Evolutionary conservation across 2,888 invertebrate species (phyloP).

Genomic region (Leucoma salicis): DNA sequence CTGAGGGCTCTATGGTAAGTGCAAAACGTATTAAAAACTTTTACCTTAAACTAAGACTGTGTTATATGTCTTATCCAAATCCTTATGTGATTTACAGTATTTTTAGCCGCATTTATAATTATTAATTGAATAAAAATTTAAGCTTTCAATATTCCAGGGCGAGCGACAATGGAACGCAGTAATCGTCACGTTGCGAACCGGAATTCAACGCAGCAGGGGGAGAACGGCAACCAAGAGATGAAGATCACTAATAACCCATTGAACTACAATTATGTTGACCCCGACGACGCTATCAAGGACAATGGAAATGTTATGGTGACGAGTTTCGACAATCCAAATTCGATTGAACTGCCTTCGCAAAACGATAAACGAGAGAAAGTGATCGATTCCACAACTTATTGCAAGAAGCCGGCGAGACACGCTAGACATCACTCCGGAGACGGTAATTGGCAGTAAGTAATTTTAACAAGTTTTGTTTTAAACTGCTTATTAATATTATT

Average conservation of each 20-base stretch:
- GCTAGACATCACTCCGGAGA: conserved; percentile 66
- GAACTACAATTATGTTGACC: conserved; percentile 86
- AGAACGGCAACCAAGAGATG: conserved; percentile 81
- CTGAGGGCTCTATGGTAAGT: too few species aligned
- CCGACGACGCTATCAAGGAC: conserved; percentile 82
- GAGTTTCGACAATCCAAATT: conserved; percentile 89
- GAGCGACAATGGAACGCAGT: conserved; percentile 83
- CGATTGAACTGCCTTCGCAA: conserved; percentile 85
- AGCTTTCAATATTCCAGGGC: conserved; percentile 58
- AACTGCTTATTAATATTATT: too few species aligned
- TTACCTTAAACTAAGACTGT: too few species aligned
- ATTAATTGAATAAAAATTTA: conserved; percentile 29
- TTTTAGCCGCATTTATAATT: conserved; percentile 3
- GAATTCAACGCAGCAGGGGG: conserved; percentile 56
- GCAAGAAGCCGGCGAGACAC: conserved; percentile 82
- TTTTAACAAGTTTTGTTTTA: conserved; percentile 24
- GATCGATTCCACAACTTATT: conserved; percentile 87
- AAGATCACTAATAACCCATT: conserved; percentile 91
- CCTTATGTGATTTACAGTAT: too few species aligned
- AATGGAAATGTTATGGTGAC: conserved; percentile 82
- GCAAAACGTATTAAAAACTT: too few species aligned
- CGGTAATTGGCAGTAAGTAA: conserved; percentile 78
- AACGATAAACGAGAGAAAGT: conserved; percentile 56
- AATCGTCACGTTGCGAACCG: conserved; percentile 70
- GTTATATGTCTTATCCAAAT: too few species aligned